A percentile compares a stretch with the other conserved stretches of the same genome.
Evolutionary conservation across 2,113 vertebrate genomes (phyloP).

Genomic region (Cepphus grylle): DNA sequence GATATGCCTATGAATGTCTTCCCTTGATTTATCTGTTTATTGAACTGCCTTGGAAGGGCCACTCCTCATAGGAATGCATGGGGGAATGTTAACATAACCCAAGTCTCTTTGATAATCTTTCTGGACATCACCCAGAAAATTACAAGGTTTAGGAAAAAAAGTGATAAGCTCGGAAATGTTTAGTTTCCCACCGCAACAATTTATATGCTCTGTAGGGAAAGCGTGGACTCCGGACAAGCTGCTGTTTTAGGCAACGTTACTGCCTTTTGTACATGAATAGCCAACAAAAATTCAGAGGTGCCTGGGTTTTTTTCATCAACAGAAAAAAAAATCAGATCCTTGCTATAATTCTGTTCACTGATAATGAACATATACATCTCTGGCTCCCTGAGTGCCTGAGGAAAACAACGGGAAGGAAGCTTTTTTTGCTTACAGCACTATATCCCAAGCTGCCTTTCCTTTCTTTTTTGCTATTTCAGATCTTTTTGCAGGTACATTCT

Average conservation of each 20-base stretch:
- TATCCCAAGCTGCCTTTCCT: background rate
- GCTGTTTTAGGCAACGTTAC: background rate
- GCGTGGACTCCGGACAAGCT: background rate
- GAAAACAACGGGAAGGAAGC: background rate
- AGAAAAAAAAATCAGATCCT: background rate
- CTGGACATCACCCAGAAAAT: constrained; percentile 29
- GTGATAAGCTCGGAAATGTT: background rate
- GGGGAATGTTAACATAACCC: constrained; percentile 14
- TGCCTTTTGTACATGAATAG: background rate
- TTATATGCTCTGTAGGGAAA: background rate
- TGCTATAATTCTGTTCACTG: background rate
- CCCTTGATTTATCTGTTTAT: constrained; percentile 71
- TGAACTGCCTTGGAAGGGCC: constrained; percentile 55
- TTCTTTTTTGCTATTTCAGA: background rate
- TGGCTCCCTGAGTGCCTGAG: background rate
- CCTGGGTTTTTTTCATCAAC: background rate
- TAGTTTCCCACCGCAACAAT: background rate
- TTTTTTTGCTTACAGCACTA: background rate
- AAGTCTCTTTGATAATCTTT: constrained; percentile 23
- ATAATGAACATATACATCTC: background rate
- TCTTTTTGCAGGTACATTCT: background rate
- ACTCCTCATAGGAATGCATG: constrained; percentile 8
- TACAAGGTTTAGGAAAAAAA: constrained; percentile 30
- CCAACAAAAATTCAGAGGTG: background rate
- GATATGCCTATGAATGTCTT: constrained; percentile 61